Conservation (phyloP, 2,797 vertebrate species). For the Hipposideros larvatus region DNA sequence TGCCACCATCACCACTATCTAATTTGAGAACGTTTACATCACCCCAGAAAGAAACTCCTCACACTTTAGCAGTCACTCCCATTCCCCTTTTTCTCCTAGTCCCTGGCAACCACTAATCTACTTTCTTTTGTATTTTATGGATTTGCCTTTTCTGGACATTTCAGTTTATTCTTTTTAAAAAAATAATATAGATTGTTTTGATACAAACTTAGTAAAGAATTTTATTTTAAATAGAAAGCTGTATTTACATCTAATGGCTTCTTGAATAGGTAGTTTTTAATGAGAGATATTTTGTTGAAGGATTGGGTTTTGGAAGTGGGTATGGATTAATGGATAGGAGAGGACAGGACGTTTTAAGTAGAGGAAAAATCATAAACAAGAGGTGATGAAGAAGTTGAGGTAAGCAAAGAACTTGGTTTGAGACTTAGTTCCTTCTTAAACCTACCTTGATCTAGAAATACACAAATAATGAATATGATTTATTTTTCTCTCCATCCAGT, state of each 20-base stretch:
- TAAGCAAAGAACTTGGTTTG: constrained; percentile 38
- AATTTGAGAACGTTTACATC: not conserved
- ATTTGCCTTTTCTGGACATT: constrained; percentile 45
- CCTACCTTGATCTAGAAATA: constrained; percentile 40
- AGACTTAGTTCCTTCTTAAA: constrained; percentile 29
- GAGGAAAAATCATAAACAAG: not conserved
- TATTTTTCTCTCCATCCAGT: constrained; percentile 83
- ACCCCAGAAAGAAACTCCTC: not conserved
- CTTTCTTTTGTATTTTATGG: constrained; percentile 3
- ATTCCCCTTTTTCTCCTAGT: not conserved
- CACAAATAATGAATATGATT: constrained; percentile 35
- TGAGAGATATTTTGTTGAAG: not conserved
- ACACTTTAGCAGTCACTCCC: not conserved
- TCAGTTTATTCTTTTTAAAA: not conserved
- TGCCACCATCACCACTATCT: not conserved
- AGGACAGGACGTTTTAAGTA: not conserved
- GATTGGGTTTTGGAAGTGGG: constrained; percentile 29
- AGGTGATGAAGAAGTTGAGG: not conserved
- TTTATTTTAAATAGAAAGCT: constrained; percentile 51
- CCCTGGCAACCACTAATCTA: not conserved
- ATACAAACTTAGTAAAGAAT: constrained; percentile 40
- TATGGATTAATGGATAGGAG: not conserved
- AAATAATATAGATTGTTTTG: constrained; percentile 4
- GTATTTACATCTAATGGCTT: not conserved
- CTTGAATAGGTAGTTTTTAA: constrained; percentile 18